Evolutionary conservation across 35 echinoderm and acorn worm genomes (phyloP), one percentile per base, ranked within the genome.

Genomic region (Stichopus chloronotus): DNA sequence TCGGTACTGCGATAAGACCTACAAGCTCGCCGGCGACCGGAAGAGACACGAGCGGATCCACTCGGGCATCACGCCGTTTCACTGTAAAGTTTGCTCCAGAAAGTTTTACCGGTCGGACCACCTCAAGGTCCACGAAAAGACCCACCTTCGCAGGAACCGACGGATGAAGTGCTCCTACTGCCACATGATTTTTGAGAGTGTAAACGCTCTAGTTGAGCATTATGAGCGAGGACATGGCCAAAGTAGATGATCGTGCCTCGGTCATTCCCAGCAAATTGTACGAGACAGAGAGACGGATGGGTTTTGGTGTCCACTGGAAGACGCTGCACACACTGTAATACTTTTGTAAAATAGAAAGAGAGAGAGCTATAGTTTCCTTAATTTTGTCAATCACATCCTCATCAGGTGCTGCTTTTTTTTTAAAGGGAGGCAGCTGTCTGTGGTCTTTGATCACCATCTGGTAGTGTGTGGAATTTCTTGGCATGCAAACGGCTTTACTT

Each of bases 51-150:
- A 89, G 21, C 5, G 87, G 60, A 54, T 89, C 25, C 87, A 89
- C n/a, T 54, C 59, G 9, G 87, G 87, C 5, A 65, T 72, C 87
- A 65, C 57, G 10, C 57, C 52, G 4, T 63, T 63, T 54, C 16
- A 43, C 22, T 89, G 87, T 71, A 89, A 65, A 72, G 61, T 20
- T 53, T 89, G 87, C 59, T 16, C 57, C 59, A 89, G 61, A 23
- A 43, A 52, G 71, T 89, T 89, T 72, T 89, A 89, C 59, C 87
- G 87, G 5, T 89, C 87, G 60, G 87, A 89, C 53, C 57, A 89
- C 16, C 87, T 89, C 13, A 89, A 89, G 52, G 87, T 24, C 23
- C 87, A 89, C 25, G 87, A 89, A 54, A 89, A 89, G 52, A 89
- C 65, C 6, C 87, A 89, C 61, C 43, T 72, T 55, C 52, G 65